phyloP scores from a whole-genome alignment of 2,888 invertebrate species.

The Tachystola acroxantha region DNA sequence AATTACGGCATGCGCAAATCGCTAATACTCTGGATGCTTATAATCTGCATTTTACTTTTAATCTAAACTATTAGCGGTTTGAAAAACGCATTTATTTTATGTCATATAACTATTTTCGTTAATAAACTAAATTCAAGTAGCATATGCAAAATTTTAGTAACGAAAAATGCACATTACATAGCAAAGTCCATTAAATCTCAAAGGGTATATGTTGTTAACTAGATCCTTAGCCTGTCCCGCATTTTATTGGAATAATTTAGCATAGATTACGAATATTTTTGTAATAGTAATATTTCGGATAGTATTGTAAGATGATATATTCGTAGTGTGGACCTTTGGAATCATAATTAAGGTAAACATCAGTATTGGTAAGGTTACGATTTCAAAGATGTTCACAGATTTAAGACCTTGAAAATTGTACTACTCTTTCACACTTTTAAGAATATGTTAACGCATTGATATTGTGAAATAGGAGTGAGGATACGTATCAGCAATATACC shows the following conservation, averaged over 20 bases:
- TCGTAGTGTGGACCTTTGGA: conserved; percentile 36
- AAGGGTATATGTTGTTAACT: conserved; percentile 72
- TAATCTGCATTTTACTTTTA: conserved; percentile 11
- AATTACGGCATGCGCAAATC: conserved; percentile 17
- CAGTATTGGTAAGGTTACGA: conserved; percentile 2
- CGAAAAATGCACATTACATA: conserved; percentile 38
- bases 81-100: conserved; percentile 52
- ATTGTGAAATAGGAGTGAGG: conserved; percentile 74
- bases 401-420: conserved; percentile 58
- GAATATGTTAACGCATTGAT: conserved; percentile 61
- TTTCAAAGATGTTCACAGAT: conserved; percentile 26
- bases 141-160: conserved; percentile 42
- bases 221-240: conserved; percentile 74
- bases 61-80: conserved; percentile 23
- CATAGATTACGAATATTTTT: conserved; percentile 75
- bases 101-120: conserved; percentile 37
- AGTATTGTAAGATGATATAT: conserved; percentile 50
- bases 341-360: conserved; percentile 19
- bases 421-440: conserved; percentile 59
- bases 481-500: conserved; percentile 77
- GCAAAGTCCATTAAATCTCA: conserved; percentile 43
- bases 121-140: conserved; percentile 48
- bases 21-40: conserved; percentile 22
- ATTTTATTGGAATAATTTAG: conserved; percentile 66
- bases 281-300: conserved; percentile 69